Percentiles rank a stretch among this genome's conserved stretches.
Evolutionary conservation across 1,140 invertebrate species (phyloP).

Genomic region (Drosophila fuyamai): DNA sequence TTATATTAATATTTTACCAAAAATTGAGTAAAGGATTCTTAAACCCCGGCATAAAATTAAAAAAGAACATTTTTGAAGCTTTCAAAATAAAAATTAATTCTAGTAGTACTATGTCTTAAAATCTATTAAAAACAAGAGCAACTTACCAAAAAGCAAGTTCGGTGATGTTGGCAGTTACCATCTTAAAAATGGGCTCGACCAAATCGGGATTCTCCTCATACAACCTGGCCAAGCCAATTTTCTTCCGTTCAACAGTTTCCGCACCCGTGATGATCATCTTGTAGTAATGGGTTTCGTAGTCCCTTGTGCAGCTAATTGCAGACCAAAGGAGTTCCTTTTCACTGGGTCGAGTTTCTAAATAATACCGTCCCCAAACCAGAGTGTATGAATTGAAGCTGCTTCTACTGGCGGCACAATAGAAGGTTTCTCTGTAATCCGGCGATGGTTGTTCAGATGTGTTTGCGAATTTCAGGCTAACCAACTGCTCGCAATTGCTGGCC

Average conservation of each 20-base stretch:
- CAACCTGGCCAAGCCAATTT: conserved; percentile 76
- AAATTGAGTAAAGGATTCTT: too few relatives aligned
- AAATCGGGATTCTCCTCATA: conserved; percentile 83
- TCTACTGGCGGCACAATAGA: conserved; percentile 86
- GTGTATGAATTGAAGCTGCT: conserved; percentile 58
- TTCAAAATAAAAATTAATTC: too few relatives aligned
- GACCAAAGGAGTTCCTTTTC: conserved; percentile 53
- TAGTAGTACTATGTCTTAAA: too few relatives aligned
- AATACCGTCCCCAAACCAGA: conserved; percentile 11
- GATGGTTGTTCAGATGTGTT: conserved; percentile 52
- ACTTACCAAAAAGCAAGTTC: conserved; percentile 45
- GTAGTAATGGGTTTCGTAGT: conserved; percentile 37
- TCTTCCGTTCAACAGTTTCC: conserved; percentile 34
- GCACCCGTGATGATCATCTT: conserved; percentile 31
- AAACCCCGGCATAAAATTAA: too few relatives aligned
- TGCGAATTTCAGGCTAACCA: conserved; percentile 43
- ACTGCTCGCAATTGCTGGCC: conserved; percentile 81
- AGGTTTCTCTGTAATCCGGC: conserved; percentile 86
- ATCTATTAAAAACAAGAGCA: too few relatives aligned
- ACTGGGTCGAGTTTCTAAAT: conserved; percentile 23
- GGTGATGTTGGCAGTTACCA: conserved; percentile 48
- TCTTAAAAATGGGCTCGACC: conserved; percentile 61
- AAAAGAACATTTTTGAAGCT: too few relatives aligned
- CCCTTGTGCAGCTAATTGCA: conserved; percentile 56
- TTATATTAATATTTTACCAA: too few relatives aligned